phyloP scores from a whole-genome alignment of 37 sponge, comb jelly and placozoan species.

The Oscarella lobularis region DNA sequence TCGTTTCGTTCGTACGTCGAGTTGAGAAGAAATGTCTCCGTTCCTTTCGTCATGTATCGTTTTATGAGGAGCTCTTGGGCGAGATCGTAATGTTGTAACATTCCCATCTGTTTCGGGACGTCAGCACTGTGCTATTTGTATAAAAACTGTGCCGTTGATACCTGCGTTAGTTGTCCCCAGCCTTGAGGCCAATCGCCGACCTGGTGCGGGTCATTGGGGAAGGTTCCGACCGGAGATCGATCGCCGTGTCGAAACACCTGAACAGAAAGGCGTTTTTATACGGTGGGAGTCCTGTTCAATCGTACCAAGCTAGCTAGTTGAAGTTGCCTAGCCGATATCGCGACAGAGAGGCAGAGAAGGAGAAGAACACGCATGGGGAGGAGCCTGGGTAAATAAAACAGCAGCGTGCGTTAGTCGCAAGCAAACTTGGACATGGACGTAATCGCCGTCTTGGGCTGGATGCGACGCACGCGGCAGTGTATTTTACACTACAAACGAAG shows the following conservation, averaged over 20 bases:
- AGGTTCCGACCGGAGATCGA: slow-evolving; percentile 56
- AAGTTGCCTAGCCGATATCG: no score
- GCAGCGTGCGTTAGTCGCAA: no score
- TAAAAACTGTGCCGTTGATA: not conserved
- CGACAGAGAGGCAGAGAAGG: no score
- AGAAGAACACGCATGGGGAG: no score
- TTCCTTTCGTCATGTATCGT: not conserved
- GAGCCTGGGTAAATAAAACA: no score
- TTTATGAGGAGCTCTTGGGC: not conserved
- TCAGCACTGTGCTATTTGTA: not conserved
- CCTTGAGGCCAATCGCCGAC: slow-evolving; percentile 78
- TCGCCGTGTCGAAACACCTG: slow-evolving; percentile 96
- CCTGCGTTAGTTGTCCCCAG: slow-evolving; percentile 63
- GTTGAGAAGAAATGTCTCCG: not conserved
- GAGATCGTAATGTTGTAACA: not conserved
- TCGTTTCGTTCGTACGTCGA: not conserved
- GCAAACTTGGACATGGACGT: no score
- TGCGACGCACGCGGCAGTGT: no score
- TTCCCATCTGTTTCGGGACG: not conserved
- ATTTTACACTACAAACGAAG: no score
- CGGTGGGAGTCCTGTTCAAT: no score
- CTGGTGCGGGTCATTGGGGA: slow-evolving; percentile 38
- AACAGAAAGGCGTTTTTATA: no score
- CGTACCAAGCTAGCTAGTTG: no score
- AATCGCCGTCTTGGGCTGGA: no score